Evolutionary conservation across 2,113 vertebrate genomes (phyloP), one percentile per base, ranked within the genome.

Genomic region (Chitala chitala): DNA sequence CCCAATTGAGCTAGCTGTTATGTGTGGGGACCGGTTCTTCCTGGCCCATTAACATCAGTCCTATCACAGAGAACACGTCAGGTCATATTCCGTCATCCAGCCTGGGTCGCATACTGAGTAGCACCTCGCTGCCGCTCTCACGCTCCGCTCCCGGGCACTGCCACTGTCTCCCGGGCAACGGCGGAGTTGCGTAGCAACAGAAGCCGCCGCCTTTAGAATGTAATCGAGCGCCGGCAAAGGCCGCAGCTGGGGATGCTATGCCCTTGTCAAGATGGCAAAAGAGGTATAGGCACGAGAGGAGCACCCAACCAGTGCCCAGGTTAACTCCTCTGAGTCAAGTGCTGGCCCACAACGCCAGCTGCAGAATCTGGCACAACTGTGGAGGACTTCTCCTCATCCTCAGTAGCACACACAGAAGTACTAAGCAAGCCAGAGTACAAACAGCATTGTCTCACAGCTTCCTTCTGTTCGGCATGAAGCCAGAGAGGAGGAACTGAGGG

Each of bases 121-220:
- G 26, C 33, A 29, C 63, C 3, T 42, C 53, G 17, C 38, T n/a
- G n/a, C n/a, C n/a, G 36, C 72, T 53, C 63, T 56, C 36, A 22
- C 46, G 22, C 74, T 61, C 38, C 61, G 0, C 68, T 51, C 29
- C 0, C 9, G 36, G 68, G 7, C 13, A 20, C 12, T 51, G 68
- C 24, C 48, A 61, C 22, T 13, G 69, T 76, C 75, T 76, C 75
- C 75, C 48, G 69, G 75, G 75, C 53, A 76, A 76, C 75, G 26
- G 75, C 5, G 50, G 12, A 22, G 59, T 76, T 53, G 69, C 75
- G 29, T 72, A 65, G 75, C 58, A 72, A 76, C 69, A 54, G 59
- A 58, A 65, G 56, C 12, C 26, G 46, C 59, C 31, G 8, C 40
- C 48, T 54, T 36, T 9, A 46, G 38, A 50, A 33, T 24, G 65